Evolutionary conservation across 2,888 invertebrate species (phyloP).

Genomic region (Calameuta pallipes): DNA sequence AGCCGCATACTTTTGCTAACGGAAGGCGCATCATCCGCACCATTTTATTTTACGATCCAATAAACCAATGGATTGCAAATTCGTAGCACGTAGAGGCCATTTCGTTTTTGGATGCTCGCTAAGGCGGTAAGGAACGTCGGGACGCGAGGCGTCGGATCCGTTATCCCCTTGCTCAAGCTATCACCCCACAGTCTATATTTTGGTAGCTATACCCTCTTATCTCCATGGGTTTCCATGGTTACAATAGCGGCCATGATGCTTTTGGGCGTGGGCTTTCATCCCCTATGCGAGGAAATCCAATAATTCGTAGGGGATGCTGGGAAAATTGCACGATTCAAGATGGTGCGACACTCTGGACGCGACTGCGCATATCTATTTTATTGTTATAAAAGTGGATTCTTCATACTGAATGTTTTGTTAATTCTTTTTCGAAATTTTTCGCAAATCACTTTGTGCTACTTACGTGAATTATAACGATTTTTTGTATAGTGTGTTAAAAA

Average conservation of each 20-base stretch:
- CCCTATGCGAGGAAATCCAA: slow-evolving; percentile 12
- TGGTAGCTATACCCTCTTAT: slow-evolving; percentile 17
- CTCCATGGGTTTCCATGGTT: slow-evolving; percentile 46
- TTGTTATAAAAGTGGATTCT: neutral
- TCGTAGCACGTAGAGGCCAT: slow-evolving; percentile 34
- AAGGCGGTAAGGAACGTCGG: slow-evolving; percentile 1
- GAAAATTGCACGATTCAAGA: slow-evolving; percentile 19
- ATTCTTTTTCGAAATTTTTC: neutral
- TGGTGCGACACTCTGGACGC: slow-evolving; percentile 23
- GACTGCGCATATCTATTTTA: neutral
- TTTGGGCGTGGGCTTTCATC: slow-evolving; percentile 42
- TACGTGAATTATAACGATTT: neutral
- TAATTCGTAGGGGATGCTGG: slow-evolving; percentile 3
- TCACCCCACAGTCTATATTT: slow-evolving; percentile 15
- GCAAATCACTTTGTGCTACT: neutral
- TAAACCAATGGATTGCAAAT: slow-evolving; percentile 49
- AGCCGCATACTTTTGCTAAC: slow-evolving; percentile 28
- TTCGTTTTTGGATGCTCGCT: neutral
- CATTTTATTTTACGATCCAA: slow-evolving; percentile 39
- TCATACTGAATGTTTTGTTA: neutral
- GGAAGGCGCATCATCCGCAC: slow-evolving; percentile 30
- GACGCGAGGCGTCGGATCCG: slow-evolving; percentile 1
- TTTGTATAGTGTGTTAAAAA: neutral
- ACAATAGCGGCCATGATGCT: slow-evolving; percentile 49
- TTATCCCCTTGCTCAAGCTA: neutral